A percentile compares a stretch with the other conserved stretches of the same genome.
These are phyloP conservation scores for Phyllostomus hastatus DNA, from an alignment of 2,113 vertebrate species.

Conservation along the genomic window DNA sequence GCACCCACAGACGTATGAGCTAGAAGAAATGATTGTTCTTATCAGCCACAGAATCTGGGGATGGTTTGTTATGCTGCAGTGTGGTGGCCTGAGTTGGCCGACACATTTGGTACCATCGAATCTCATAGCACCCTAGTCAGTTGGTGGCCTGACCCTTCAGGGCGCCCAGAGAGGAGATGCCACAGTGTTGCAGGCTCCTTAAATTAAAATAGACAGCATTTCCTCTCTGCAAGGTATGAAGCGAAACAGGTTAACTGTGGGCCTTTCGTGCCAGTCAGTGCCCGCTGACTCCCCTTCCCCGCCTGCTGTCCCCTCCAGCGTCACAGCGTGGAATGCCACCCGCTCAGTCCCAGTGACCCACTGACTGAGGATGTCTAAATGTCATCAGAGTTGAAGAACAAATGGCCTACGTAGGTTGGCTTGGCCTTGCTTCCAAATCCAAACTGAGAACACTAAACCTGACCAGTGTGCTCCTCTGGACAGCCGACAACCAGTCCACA, in stretches of 20 bases:
- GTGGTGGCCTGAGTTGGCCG: background rate
- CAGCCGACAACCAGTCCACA: accelerated
- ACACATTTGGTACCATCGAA: background rate
- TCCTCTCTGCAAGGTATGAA: background rate
- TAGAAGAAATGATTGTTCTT: too few species aligned
- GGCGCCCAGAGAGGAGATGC: background rate
- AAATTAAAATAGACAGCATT: background rate
- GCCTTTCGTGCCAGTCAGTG: background rate
- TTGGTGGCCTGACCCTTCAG: background rate
- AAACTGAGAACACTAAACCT: background rate
- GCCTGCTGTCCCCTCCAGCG: background rate
- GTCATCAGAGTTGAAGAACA: background rate
- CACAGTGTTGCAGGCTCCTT: background rate
- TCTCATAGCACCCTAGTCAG: background rate
- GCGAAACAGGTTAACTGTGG: background rate
- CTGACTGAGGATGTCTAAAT: background rate
- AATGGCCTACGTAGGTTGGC: background rate
- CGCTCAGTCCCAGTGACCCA: background rate
- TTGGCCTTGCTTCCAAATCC: background rate
- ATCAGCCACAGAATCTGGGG: too few species aligned
- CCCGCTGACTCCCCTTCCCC: background rate
- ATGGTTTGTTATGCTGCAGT: accelerated
- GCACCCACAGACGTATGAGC: background rate
- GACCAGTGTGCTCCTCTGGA: accelerated
- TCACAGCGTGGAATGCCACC: background rate